Evolutionary conservation across 2,888 invertebrate genomes (phyloP).

Genomic region (Cacoxenus indagator): DNA sequence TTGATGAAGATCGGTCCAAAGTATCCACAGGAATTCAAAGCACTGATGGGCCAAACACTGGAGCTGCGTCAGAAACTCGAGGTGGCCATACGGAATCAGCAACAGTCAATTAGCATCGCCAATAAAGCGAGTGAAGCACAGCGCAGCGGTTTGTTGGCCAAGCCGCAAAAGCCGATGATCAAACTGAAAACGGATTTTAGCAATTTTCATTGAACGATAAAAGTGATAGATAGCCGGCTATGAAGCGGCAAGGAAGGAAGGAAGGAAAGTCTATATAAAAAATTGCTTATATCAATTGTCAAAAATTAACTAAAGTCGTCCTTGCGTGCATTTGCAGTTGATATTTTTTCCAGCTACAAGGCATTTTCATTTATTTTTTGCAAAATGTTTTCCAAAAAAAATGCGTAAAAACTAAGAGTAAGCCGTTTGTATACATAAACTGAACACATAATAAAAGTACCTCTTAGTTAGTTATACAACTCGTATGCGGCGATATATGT

Average conservation of each 20-base stretch:
- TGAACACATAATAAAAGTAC: conserved; percentile 11
- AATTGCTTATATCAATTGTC: not conserved
- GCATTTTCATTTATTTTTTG: not conserved
- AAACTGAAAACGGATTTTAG: conserved; percentile 96
- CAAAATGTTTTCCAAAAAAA: not conserved
- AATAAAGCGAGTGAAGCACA: conserved; percentile 72
- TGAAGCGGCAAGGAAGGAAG: too few relatives aligned
- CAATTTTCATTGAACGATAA: conserved; percentile 81
- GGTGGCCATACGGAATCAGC: conserved; percentile 83
- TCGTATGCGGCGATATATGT: too few relatives aligned
- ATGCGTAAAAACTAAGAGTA: not conserved
- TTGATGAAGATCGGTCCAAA: conserved; percentile 92
- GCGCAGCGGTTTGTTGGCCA: conserved; percentile 63
- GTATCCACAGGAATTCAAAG: conserved; percentile 94
- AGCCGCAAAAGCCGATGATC: conserved; percentile 80
- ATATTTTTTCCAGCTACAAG: conserved; percentile 7
- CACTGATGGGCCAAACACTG: conserved; percentile 86
- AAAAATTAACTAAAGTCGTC: not conserved
- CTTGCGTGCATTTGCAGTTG: conserved; percentile 13
- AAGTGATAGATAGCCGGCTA: too few relatives aligned
- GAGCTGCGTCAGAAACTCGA: conserved; percentile 87
- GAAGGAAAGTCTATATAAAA: not conserved
- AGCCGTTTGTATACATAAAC: conserved; percentile 1
- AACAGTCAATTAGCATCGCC: conserved; percentile 73
- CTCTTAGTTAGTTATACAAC: conserved; percentile 16